Evolutionary conservation across 1,140 invertebrate genomes (phyloP), one percentile per base, ranked within the genome.

Genomic region (Macrotrachela quadricornifera): DNA sequence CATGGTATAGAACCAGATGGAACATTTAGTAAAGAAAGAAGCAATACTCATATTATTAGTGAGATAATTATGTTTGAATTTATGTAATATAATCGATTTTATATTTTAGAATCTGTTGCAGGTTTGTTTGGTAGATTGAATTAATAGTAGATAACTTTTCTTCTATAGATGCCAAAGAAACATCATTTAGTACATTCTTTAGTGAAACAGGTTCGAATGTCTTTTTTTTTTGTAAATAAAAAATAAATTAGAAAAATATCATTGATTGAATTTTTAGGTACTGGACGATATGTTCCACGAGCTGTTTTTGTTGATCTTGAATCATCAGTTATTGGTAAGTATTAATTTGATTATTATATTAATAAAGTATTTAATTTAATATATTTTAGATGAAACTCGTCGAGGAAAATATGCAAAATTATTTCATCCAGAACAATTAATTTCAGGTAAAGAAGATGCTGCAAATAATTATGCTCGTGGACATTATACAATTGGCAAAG

Each of bases 401-500:
- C 58, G 55, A n/a, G 62, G 64, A 10, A 50, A 55, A 11, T 64
- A 66, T 45, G 51, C 49, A 13, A 52, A 60, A 9, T 59, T 67
- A 11, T 70, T 69, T 53, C 68, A 69, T 53, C 68, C 65, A 10
- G 64, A 68, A 48, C 64, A 70, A 54, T 48, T 68, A 37, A 65
- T 68, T 40, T 64, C 51, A 48, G 66, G 62, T n/a, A 67, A 61
- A 41, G 62, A 65, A 44, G 64, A 68, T 54, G 68, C 66, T 10
- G 66, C 66, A 15, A 68, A 68, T 51, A 68, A 68, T 50, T 68
- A 70, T 50, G 68, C 66, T 36, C 54, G 63, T 18, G 62, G 62
- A 13, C 63, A 63, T 45, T 67, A 66, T 54, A 65, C 65, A 1
- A 57, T 66, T 16, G 62, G 65, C 16, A 60, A 63, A 40, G 57